Evolutionary conservation across 1,140 invertebrate genomes (phyloP).

Genomic region (Scaptomyza graminum): DNA sequence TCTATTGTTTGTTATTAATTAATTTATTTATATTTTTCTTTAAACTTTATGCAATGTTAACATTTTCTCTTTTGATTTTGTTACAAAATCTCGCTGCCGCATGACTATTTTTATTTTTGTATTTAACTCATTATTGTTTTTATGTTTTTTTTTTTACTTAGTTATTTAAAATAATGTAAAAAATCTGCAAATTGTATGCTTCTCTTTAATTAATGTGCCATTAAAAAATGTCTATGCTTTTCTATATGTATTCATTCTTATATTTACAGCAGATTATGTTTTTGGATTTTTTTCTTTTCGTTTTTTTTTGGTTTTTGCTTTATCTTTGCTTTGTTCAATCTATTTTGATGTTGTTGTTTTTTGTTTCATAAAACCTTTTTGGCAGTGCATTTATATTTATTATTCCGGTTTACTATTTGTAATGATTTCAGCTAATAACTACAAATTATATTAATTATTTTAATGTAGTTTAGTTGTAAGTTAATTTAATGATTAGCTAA

Average conservation of each 20-base stretch:
- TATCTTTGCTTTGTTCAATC: slow-evolving; percentile 39
- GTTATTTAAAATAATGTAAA: slow-evolving; percentile 78
- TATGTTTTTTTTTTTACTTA: slow-evolving; percentile 36
- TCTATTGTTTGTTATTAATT: slow-evolving; percentile 26
- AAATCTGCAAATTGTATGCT: slow-evolving; percentile 76
- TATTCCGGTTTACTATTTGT: slow-evolving; percentile 70
- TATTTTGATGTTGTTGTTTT: slow-evolving; percentile 61
- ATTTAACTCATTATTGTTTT: slow-evolving; percentile 53
- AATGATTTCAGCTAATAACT: slow-evolving; percentile 66
- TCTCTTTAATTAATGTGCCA: slow-evolving; percentile 74
- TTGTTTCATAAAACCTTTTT: slow-evolving; percentile 80
- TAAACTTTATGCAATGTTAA: slow-evolving; percentile 78
- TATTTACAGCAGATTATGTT: slow-evolving; percentile 77
- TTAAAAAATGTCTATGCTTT: slow-evolving; percentile 80
- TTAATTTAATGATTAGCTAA: slow-evolving; percentile 77
- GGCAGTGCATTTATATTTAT: slow-evolving; percentile 83
- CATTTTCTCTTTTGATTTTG: slow-evolving; percentile 78
- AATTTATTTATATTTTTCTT: slow-evolving; percentile 26
- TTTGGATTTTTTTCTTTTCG: slow-evolving; percentile 34
- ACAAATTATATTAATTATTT: slow-evolving; percentile 64
- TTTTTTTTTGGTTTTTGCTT: slow-evolving; percentile 28
- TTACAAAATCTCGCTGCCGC: slow-evolving; percentile 70
- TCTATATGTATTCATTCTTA: slow-evolving; percentile 83
- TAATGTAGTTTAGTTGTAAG: slow-evolving; percentile 56
- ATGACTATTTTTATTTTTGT: slow-evolving; percentile 38